These are phyloP conservation scores for Pseudois nayaur DNA, from an alignment of 2,113 vertebrate genomes.

Conservation along the genomic window DNA sequence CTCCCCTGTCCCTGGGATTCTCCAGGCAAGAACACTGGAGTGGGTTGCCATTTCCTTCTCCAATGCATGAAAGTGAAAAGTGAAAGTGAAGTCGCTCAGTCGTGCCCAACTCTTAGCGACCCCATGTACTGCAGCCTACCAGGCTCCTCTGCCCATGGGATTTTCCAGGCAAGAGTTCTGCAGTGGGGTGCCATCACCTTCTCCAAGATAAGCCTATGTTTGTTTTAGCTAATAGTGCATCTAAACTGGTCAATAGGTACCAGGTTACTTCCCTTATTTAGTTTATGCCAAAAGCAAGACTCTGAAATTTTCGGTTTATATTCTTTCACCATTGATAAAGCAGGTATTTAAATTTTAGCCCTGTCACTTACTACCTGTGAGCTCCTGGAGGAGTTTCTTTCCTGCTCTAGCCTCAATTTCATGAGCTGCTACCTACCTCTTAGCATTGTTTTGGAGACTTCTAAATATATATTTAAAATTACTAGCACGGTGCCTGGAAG, in stretches of 20 bases:
- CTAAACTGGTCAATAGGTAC: neutral
- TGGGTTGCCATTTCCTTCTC: too few species aligned
- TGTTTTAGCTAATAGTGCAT: neutral
- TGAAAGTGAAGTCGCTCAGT: too few species aligned
- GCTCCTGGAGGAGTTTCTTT: neutral
- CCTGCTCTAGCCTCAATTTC: neutral
- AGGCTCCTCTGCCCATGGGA: too few species aligned
- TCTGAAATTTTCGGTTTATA: neutral
- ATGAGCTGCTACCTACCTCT: neutral
- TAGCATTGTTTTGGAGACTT: neutral
- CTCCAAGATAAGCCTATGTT: neutral
- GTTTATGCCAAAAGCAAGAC: neutral
- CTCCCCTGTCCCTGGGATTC: too few species aligned
- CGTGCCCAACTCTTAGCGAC: rapidly evolving
- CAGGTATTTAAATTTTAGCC: neutral
- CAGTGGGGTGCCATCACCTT: too few species aligned
- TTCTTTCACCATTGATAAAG: neutral
- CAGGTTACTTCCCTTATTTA: neutral
- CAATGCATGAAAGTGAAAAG: too few species aligned
- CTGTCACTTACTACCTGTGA: neutral
- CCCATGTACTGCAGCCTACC: too few species aligned
- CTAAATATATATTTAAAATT: neutral
- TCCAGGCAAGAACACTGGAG: too few species aligned
- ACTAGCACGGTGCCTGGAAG: neutral
- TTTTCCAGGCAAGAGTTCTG: too few species aligned